phyloP scores from a whole-genome alignment of 2,888 invertebrate species.

The Argyresthia goedartella region DNA sequence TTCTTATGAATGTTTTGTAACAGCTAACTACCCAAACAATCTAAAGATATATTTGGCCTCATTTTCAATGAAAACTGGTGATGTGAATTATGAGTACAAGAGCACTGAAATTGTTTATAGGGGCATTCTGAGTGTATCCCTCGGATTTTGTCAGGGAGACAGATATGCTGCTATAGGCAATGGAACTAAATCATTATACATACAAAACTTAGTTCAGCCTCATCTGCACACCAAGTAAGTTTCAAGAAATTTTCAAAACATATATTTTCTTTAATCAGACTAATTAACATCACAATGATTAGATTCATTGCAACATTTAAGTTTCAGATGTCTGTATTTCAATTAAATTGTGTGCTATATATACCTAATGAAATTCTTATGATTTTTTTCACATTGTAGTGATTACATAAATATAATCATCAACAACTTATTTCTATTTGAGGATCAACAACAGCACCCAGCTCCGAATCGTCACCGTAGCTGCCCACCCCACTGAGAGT shows the following conservation, averaged over 20 bases:
- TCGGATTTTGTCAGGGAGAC: constrained; percentile 48
- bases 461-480: constrained; percentile 41
- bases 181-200: constrained; percentile 38
- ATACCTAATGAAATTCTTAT: too few relatives aligned
- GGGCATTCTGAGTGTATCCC: constrained; percentile 35
- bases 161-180: constrained; percentile 51
- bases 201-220: constrained; percentile 46
- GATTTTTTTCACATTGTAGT: too few relatives aligned
- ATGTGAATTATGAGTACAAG: constrained; percentile 26
- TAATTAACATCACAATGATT: background rate
- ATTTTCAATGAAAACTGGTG: constrained; percentile 39
- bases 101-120: constrained; percentile 17
- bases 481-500: constrained; percentile 42
- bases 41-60: constrained; percentile 23
- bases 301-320: too few relatives aligned
- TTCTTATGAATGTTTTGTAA: constrained; percentile 44
- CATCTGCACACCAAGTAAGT: constrained; percentile 21
- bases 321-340: too few relatives aligned
- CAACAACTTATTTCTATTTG: constrained; percentile 13
- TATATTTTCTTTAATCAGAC: background rate
- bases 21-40: constrained; percentile 15
- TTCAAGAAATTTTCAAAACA: background rate
- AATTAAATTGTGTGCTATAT: too few relatives aligned
- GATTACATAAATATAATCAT: too few relatives aligned
- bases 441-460: constrained; percentile 38